These are phyloP conservation scores for Encarsia formosa DNA, from an alignment of 2,888 invertebrate species.

Conservation along the genomic window DNA sequence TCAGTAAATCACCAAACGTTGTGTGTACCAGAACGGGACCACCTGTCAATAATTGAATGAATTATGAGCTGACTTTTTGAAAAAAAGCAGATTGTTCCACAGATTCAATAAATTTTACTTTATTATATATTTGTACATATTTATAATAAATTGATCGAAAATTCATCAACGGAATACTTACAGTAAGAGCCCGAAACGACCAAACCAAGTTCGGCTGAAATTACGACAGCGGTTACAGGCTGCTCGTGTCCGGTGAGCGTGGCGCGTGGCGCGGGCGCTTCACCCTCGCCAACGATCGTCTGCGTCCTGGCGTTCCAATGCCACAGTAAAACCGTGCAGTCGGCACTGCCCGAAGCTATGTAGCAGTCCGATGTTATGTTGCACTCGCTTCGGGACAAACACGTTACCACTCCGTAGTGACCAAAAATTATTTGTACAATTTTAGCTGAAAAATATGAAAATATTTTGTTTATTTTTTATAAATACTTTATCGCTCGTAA, in stretches of 20 bases:
- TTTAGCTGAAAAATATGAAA: conserved; percentile 65
- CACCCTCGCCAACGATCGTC: conserved; percentile 95
- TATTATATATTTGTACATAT: no score
- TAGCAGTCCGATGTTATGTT: conserved; percentile 99
- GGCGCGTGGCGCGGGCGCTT: conserved; percentile 91
- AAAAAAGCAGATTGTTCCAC: no score
- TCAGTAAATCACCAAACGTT: conserved; percentile 91
- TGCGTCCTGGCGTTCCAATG: conserved; percentile 98
- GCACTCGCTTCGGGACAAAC: conserved; percentile 94
- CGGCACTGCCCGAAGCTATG: conserved; percentile 95
- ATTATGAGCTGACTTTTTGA: no score
- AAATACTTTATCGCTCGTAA: no score
- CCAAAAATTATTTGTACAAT: conserved; percentile 98
- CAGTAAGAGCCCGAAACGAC: conserved; percentile 89
- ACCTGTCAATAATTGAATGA: no score
- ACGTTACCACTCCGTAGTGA: conserved; percentile 98
- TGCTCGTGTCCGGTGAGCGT: conserved; percentile 97
- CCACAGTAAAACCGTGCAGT: conserved; percentile 97
- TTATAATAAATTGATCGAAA: no score
- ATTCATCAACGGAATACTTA: conserved; percentile 46
- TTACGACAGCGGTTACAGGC: conserved; percentile 90
- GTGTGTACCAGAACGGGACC: conserved; percentile 97
- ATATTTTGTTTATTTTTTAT: no score
- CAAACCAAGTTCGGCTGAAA: conserved; percentile 95
- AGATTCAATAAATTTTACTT: no score